Percentiles rank a stretch among this genome's conserved stretches.
Evolutionary conservation across 2,888 invertebrate genomes (phyloP).

Genomic region (Trachelus stipa): DNA sequence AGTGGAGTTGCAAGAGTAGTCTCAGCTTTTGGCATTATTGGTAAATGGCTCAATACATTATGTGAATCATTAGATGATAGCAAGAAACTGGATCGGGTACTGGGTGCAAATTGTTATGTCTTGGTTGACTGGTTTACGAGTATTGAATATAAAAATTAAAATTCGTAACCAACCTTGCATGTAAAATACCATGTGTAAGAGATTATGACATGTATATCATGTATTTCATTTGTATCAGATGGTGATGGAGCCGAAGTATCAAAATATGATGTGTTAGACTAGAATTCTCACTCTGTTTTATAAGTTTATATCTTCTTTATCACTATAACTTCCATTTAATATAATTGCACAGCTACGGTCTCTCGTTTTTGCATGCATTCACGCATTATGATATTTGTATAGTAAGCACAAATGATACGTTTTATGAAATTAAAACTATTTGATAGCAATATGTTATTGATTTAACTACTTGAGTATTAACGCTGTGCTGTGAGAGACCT

Average conservation of each 20-base stretch:
- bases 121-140: background rate
- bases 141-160: background rate
- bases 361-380: background rate
- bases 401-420: background rate
- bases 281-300: background rate
- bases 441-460: background rate
- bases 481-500: constrained; percentile 22
- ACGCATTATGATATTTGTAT: background rate
- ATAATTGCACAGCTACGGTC: background rate
- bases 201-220: background rate
- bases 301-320: background rate
- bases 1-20: constrained; percentile 80
- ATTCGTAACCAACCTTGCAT: background rate
- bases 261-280: background rate
- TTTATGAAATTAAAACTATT: background rate
- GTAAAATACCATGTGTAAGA: background rate
- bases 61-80: constrained; percentile 1
- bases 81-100: constrained; percentile 14
- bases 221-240: background rate
- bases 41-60: constrained; percentile 67
- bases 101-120: constrained; percentile 1
- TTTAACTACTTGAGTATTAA: background rate
- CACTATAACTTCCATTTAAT: background rate
- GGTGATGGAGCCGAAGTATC: background rate
- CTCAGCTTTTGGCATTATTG: constrained; percentile 95